Base-by-base conservation (phyloP, 2,888 invertebrate species). In the Brenthis ino region DNA sequence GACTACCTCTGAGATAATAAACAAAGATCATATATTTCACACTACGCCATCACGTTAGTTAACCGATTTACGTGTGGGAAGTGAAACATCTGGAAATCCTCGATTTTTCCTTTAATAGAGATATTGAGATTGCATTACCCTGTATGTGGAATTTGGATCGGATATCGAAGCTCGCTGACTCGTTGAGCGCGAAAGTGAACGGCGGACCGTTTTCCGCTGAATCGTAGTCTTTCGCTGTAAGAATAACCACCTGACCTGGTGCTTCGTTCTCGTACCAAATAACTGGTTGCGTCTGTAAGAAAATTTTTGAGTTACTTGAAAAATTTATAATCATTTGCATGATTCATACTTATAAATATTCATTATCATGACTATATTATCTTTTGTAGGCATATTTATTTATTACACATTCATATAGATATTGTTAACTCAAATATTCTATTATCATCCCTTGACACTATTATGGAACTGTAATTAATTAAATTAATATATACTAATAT, bases 151-250 rank as follows among this genome's bases (percentile, higher is more conserved):
- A 98, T 83, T 96, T 96, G 12, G 91, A 88, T 73, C 93, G 93
- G 55, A 97, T 96, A 71, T 96, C 96, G 13, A 93, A 88, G 33
- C 95, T 93, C 0, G 96, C 95, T 24, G 94, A 94, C 3, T 93
- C 89, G 78, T 95, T 95, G 64, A 97, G 91, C 3, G 91, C 87
- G 85, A 96, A 96, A 3, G 94, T 94, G 88, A 98, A 98, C 0
- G 98, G 98, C 0, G 97, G 96, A 0, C 98, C 98, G 81, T 98
- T 98, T 75, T 95, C 94, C 0, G 95, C 94, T 4, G 96, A 96
- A 77, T 98, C 98, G 82, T 96, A 95, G 85, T 98, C 98, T 56
- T 95, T 95, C 0, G 97, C 97, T 12, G 94, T 94, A 56, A 98
- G 86, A 60, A 93, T 94, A 13, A 96, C 95, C 70, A 96, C 95